Base-by-base conservation (phyloP, 1,140 invertebrate genomes). In the Zophobas morio region DNA sequence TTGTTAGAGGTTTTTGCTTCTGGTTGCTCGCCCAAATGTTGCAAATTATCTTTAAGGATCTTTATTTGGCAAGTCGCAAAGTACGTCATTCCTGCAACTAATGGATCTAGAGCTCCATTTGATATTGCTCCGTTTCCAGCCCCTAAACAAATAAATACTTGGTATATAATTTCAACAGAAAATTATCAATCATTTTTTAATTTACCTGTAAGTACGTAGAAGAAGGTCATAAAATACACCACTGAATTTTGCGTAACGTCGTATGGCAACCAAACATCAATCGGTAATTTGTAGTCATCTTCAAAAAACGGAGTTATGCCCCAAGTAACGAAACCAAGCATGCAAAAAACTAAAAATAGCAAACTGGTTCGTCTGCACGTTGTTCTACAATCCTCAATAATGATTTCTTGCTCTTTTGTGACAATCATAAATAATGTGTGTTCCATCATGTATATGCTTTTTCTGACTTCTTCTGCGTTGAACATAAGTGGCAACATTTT, bases 381-480 rank as follows among this genome's bases (percentile, higher is more conserved):
- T 42, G 8, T 46, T 40, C 56, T 57, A 37, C 66, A 33, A 6
- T 57, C 53, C 34, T 56, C 36, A 2, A 77, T 40, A 49, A 75
- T 40, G 6, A 8, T 0, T 2, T 73, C 51, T 71, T 77, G 76
- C 1, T 72, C 6, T 60, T n/a, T 20, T 6, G 37, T 32, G 20
- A 73, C 37, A n/a, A 33, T 57, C 20, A 32, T 77, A 46, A 77
- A 77, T 1, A 77, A 35, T n/a, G n/a, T 3, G 2, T 72, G 36
- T 35, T 73, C 47, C 54, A 77, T 56, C 42, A 40, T 53, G 1
- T 73, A 37, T 6, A 72, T 56, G 6, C 53, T 56, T 35, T 36
- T 70, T 47, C 33, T 77, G 2, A 57, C 47, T 0, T 47, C 40
- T 1, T 77, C 37, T 3, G 76, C 20, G 2, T 77, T 47, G 2